Conservation (phyloP, 2,888 invertebrate species). For the Drosophila yooni region DNA sequence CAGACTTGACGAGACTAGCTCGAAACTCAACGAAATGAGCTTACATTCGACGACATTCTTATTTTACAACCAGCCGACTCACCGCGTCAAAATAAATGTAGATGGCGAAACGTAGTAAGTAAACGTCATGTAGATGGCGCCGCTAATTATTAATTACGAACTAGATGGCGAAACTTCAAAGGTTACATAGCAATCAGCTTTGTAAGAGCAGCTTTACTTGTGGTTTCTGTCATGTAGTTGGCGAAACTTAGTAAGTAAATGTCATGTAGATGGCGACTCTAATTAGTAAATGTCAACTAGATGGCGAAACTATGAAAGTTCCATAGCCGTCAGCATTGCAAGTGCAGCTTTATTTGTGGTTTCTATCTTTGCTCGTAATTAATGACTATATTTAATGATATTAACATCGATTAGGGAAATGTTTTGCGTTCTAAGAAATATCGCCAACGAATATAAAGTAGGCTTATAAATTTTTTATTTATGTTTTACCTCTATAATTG, state of each 20-base stretch:
- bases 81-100: not conserved
- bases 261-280: not conserved
- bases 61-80: not conserved
- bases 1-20: not conserved
- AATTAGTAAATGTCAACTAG: not conserved
- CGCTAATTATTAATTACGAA: fast-evolving
- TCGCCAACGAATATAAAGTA: not conserved
- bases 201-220: no score
- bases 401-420: not conserved
- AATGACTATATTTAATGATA: not conserved
- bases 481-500: not conserved
- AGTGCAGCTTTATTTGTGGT: not conserved
- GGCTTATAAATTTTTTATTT: not conserved
- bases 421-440: not conserved
- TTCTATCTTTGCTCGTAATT: not conserved
- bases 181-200: no score
- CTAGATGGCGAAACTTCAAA: no score
- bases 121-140: no score
- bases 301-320: not conserved
- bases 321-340: not conserved
- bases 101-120: no score
- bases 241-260: not conserved
- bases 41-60: not conserved
- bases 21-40: constrained; percentile 17
- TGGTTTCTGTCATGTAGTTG: not conserved